Evolutionary conservation across 2,888 invertebrate genomes (phyloP), one percentile per base, ranked within the genome.

Genomic region (Suillia variegata): DNA sequence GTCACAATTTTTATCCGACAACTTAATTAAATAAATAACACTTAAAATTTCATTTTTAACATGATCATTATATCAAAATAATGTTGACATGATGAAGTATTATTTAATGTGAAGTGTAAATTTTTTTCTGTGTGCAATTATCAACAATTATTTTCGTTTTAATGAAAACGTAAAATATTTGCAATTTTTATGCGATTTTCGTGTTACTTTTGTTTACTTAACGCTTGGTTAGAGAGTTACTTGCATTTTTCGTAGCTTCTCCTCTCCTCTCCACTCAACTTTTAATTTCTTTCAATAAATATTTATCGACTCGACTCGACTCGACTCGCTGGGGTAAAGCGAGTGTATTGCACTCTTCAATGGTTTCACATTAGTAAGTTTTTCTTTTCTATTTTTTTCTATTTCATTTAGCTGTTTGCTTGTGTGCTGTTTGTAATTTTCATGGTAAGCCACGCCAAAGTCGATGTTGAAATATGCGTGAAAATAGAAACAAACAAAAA

Each of bases 321-420:
- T 26, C 6, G 6, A 26, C n/a, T n/a, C n/a, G n/a, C n/a, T n/a
- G n/a, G n/a, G n/a, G n/a, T n/a, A n/a, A n/a, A 8, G 31, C 31
- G 45, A 45, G 45, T 45, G 45, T 45, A 45, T 45, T 45, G 45
- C 45, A 45, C 45, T 45, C 45, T 45, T 6, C 5, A 26, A 10
- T 26, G 26, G 10, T 26, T 26, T 38, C 38, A 38, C 10, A 13
- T 38, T n/a, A 38, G 6, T 38, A 10, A n/a, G 38, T 38, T n/a
- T 10, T 38, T 38, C n/a, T n/a, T n/a, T 10, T n/a, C n/a, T 38
- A 38, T 45, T 45, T 45, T 18, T 45, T 20, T 18, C 17, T 5
- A 45, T 8, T 18, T 5, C n/a, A n/a, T n/a, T n/a, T n/a, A n/a
- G n/a, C n/a, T n/a, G n/a, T n/a, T n/a, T n/a, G n/a, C n/a, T n/a